Evolutionary conservation across 2,888 invertebrate species (phyloP), one percentile per base, ranked within the genome.

Genomic region (Hyposoter dolosus): DNA sequence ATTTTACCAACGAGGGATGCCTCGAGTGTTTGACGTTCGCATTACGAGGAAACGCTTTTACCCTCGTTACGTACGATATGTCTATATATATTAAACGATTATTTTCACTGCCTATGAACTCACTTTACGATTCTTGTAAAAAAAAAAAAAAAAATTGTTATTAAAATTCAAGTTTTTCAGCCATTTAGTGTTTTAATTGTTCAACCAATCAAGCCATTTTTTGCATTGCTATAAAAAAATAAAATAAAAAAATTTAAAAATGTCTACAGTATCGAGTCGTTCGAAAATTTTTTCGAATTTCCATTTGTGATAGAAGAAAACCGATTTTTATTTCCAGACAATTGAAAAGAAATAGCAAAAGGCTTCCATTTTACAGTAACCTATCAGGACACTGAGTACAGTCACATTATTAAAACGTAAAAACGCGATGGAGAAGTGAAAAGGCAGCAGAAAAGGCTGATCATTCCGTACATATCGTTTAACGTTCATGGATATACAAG

Each of bases 41-140:
- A 94, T 94, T 93, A 94, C 91, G 86, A 45, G 81, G 88, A 90
- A 92, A 92, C 93, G 93, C 93, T 93, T 85, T 78, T 35, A 68
- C 19, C 50, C 19, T 47, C 69, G 71, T 71, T 35, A 32, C 47
- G 71, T 32, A 19, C 45, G 43, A 74, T 68, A 19, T 68, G 47
- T 71, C 5, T 66, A 35, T 66, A 19, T 66, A 40, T 3, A 50
- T 66, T 2, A 6, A 66, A 45, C 19, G 15, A 43, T 45, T 23
- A 32, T 32, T n/a, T n/a, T 17, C 28, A 28, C 56, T 23, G 10
- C 9, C 1, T 19, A 19, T 56, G 3, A 19, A 19, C 23, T 23
- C 23, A 5, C 0, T 56, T 56, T 3, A 56, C 60, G 15, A 60
- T 12, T 28, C 19, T 50, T 50, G n/a, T 50, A 5, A n/a, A 50